Evolutionary conservation across 2,888 invertebrate species (phyloP), one percentile per base, ranked within the genome.

Genomic region (Gasteruption jaculator): DNA sequence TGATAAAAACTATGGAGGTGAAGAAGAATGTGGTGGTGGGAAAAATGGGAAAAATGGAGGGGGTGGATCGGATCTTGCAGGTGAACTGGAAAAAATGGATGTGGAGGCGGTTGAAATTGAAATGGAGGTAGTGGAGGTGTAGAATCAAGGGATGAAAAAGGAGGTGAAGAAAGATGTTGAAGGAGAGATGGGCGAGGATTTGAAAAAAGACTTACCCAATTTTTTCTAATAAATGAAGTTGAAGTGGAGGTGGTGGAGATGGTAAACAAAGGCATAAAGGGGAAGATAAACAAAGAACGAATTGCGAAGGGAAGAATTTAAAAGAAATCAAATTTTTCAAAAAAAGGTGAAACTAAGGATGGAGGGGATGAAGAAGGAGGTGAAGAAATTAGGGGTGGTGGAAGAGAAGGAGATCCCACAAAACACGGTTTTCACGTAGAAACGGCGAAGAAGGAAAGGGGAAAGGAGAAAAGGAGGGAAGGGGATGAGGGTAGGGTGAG

Each of bases 341-440:
- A n/a, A n/a, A n/a, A n/a, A n/a, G n/a, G n/a, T n/a, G n/a, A n/a
- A n/a, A n/a, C n/a, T n/a, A n/a, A n/a, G n/a, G 36, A 22, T 38
- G 16, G 12, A 29, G 34, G 19, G 36, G 48, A 52, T 55, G 55
- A 48, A 47, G 52, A 53, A 48, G 52, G 53, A 53, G 54, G 57
- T 48, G 54, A 57, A 55, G 57, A 62, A 60, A 62, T 64, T 62
- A 62, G 57, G n/a, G n/a, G n/a, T n/a, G n/a, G n/a, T n/a, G n/a
- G n/a, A n/a, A n/a, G n/a, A n/a, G n/a, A n/a, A n/a, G n/a, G 58
- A 63, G 60, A 62, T 58, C 58, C 56, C 57, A 59, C 61, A 63
- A 64, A 65, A 66, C 62, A 65, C 61, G 49, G 54, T 49, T 38
- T n/a, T n/a, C n/a, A n/a, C n/a, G n/a, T n/a, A n/a, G n/a, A n/a